Percentiles rank a stretch among this genome's conserved stretches.
Conservation (phyloP, 2,888 invertebrate species). For the Noctua pronuba region DNA sequence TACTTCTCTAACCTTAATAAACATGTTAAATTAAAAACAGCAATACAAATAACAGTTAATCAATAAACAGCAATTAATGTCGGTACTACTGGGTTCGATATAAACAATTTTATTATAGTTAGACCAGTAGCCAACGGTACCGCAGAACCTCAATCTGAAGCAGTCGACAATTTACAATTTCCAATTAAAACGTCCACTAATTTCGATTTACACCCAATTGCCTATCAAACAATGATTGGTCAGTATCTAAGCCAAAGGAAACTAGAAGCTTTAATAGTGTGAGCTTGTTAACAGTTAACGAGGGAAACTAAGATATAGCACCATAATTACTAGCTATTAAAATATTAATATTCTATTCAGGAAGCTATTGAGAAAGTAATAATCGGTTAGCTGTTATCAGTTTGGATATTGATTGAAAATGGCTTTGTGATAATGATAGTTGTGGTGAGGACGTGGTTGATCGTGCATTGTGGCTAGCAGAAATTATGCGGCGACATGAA, state of each 20-base stretch:
- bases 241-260: conserved; percentile 38
- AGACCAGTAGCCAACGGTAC: conserved; percentile 5
- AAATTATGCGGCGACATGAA: conserved; percentile 47
- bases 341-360: conserved; percentile 67
- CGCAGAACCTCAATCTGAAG: conserved; percentile 7
- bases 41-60: conserved; percentile 7
- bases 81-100: conserved; percentile 1
- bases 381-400: conserved; percentile 51
- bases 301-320: conserved; percentile 67
- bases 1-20: background rate
- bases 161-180: conserved; percentile 35
- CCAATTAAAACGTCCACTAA: conserved; percentile 48
- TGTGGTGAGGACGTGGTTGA: conserved; percentile 12
- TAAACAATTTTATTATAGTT: conserved; percentile 18
- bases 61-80: conserved; percentile 1
- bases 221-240: conserved; percentile 57
- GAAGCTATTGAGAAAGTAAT: conserved; percentile 67
- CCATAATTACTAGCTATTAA: conserved; percentile 68
- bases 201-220: conserved; percentile 48
- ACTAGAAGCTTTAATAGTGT: conserved; percentile 54
- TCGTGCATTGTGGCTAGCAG: conserved; percentile 23
- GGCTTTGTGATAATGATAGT: conserved; percentile 42
- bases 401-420: conserved; percentile 57
- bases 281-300: conserved; percentile 63
- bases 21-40: conserved; percentile 2